Conservation (phyloP, 1,140 invertebrate species). For the Sitophilus oryzae region DNA sequence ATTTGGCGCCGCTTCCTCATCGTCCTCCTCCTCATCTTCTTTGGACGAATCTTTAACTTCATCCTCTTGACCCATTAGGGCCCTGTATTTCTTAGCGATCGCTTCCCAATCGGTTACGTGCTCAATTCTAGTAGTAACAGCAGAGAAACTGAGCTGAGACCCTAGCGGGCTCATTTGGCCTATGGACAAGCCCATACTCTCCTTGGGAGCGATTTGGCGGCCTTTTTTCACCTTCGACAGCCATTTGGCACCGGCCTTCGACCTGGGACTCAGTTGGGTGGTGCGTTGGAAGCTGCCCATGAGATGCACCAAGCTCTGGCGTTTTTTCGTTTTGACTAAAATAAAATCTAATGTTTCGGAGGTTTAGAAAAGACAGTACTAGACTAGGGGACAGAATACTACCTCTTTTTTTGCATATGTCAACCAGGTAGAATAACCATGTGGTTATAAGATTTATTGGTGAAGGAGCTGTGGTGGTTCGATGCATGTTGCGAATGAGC, state of each 20-base stretch:
- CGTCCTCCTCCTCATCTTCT: slow-evolving; percentile 48
- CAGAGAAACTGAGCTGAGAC: slow-evolving; percentile 72
- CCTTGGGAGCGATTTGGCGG: slow-evolving; percentile 68
- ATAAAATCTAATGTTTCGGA: slow-evolving; percentile 24
- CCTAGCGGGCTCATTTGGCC: slow-evolving; percentile 74
- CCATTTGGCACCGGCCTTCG: slow-evolving; percentile 80
- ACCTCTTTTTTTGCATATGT: slow-evolving; percentile 72
- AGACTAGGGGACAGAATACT: slow-evolving; percentile 24
- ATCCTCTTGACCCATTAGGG: slow-evolving; percentile 63
- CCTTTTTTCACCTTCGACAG: slow-evolving; percentile 76
- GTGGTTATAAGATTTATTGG: slow-evolving; percentile 95
- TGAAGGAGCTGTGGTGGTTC: slow-evolving; percentile 93
- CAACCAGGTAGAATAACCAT: slow-evolving; percentile 78
- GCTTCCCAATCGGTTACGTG: slow-evolving; percentile 87
- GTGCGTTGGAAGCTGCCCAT: slow-evolving; percentile 66
- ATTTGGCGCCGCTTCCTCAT: slow-evolving; percentile 41
- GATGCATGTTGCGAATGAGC: slow-evolving; percentile 97
- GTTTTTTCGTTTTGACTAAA: slow-evolving; percentile 54
- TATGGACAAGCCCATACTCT: slow-evolving; percentile 68
- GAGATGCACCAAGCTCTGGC: slow-evolving; percentile 73
- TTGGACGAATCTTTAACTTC: slow-evolving; percentile 50
- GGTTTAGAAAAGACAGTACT: slow-evolving; percentile 8
- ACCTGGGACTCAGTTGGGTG: slow-evolving; percentile 63
- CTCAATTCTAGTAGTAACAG: slow-evolving; percentile 66
- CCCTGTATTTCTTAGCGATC: slow-evolving; percentile 84